Conservation (phyloP, 2,888 invertebrate species). For the Gnatocerus cornutus region DNA sequence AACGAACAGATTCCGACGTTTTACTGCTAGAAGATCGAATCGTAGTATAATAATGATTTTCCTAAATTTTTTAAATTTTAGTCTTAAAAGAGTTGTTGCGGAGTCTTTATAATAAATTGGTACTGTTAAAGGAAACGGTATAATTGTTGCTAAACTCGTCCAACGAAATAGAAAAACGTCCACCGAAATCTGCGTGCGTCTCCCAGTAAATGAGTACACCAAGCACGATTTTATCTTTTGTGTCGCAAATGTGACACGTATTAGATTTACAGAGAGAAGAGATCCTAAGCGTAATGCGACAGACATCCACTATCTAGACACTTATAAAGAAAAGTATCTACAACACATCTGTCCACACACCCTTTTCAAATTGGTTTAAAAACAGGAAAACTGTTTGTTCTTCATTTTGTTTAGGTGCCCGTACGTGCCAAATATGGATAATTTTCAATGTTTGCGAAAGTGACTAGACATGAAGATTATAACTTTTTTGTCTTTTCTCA, state of each 20-base stretch:
- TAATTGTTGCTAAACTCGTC: too few relatives aligned
- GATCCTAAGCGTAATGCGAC: background rate
- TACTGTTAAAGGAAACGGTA: too few relatives aligned
- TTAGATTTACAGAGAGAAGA: constrained; percentile 36
- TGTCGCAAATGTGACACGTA: constrained; percentile 37
- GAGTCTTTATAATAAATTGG: too few relatives aligned
- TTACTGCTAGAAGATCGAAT: too few relatives aligned
- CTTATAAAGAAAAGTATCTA: constrained; percentile 31
- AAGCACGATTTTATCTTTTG: constrained; percentile 29
- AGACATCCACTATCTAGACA: constrained; percentile 36
- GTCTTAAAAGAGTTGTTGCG: too few relatives aligned
- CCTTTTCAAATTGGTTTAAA: constrained; percentile 1
- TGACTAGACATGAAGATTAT: background rate
- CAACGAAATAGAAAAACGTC: background rate
- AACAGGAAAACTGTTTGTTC: constrained; percentile 9
- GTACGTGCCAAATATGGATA: constrained; percentile 21
- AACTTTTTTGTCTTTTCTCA: background rate
- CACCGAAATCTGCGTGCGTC: background rate
- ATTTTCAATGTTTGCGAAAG: constrained; percentile 10
- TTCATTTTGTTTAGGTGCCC: constrained; percentile 19
- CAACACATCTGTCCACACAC: constrained; percentile 7
- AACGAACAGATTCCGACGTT: too few relatives aligned
- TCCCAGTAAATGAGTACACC: constrained; percentile 8
- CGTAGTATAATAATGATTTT: too few relatives aligned
- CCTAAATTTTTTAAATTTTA: too few relatives aligned